These are phyloP conservation scores for Arion vulgaris DNA, from an alignment of 1,140 invertebrate species.

Conservation along the genomic window DNA sequence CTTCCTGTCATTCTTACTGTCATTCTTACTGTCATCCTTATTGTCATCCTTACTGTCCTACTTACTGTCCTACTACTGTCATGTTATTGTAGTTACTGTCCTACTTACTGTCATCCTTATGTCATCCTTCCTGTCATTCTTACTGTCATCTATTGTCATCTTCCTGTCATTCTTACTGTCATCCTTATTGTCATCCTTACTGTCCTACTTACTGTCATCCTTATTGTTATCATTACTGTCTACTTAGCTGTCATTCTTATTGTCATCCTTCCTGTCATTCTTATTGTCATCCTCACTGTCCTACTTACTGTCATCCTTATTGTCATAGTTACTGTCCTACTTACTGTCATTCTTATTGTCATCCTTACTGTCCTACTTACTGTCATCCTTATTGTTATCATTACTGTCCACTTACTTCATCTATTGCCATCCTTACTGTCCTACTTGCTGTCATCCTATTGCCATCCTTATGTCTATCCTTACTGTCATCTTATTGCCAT, in stretches of 20 bases:
- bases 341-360: too few relatives aligned
- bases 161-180: neutral
- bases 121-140: neutral
- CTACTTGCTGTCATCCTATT: too few relatives aligned
- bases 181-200: neutral
- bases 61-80: neutral
- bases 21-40: neutral
- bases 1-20: neutral
- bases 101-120: neutral
- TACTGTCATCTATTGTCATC: neutral
- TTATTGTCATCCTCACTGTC: too few relatives aligned
- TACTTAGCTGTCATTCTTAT: neutral
- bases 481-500: too few relatives aligned
- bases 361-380: too few relatives aligned
- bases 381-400: too few relatives aligned
- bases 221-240: neutral
- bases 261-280: too few relatives aligned
- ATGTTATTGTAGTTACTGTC: neutral
- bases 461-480: too few relatives aligned
- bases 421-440: too few relatives aligned
- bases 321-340: too few relatives aligned
- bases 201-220: neutral
- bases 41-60: neutral
- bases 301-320: too few relatives aligned
- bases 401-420: too few relatives aligned